Evolutionary conservation across 2,113 vertebrate species (phyloP).

Genomic region (Electrona antarctica): DNA sequence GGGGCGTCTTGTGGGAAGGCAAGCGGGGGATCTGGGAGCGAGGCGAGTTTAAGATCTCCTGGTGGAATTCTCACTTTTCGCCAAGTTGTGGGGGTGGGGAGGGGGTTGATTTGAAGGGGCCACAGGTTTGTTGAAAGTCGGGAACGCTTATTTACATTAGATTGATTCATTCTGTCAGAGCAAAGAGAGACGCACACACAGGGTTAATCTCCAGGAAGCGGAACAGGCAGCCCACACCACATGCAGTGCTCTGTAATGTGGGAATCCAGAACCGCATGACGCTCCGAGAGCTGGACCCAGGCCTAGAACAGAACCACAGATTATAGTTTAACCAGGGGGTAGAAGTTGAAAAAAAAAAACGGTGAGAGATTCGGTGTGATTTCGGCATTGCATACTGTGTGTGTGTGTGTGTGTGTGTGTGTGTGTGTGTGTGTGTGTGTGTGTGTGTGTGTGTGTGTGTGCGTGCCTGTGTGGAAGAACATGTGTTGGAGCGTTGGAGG

Average conservation of each 20-base stretch:
- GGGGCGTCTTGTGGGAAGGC: slow-evolving; percentile 73
- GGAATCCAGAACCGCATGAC: slow-evolving; percentile 73
- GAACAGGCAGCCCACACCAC: slow-evolving; percentile 74
- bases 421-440: slow-evolving; percentile 26
- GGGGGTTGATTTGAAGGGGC: slow-evolving; percentile 47
- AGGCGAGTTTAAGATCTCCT: slow-evolving; percentile 63
- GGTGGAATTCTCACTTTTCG: slow-evolving; percentile 71
- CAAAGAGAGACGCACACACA: slow-evolving; percentile 59
- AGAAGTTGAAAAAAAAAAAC: slow-evolving; percentile 39
- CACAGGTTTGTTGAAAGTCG: slow-evolving; percentile 71
- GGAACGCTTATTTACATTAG: slow-evolving; percentile 76
- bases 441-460: slow-evolving; percentile 27
- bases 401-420: slow-evolving; percentile 33
- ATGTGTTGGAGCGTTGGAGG: neutral
- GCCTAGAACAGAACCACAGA: slow-evolving; percentile 67
- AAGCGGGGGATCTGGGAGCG: slow-evolving; percentile 56
- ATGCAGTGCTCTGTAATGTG: slow-evolving; percentile 76
- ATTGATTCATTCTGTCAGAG: slow-evolving; percentile 73
- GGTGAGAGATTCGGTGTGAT: slow-evolving; percentile 30
- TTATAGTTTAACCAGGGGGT: slow-evolving; percentile 63
- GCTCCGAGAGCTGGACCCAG: slow-evolving; percentile 61
- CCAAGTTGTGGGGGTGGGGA: slow-evolving; percentile 12
- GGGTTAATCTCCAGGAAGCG: slow-evolving; percentile 76
- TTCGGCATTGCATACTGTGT: slow-evolving; percentile 18
- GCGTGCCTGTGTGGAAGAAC: neutral